A percentile compares a stretch with the other conserved stretches of the same genome.
Conservation (phyloP, 2,888 invertebrate genomes). For the Willowsia nigromaculata region DNA sequence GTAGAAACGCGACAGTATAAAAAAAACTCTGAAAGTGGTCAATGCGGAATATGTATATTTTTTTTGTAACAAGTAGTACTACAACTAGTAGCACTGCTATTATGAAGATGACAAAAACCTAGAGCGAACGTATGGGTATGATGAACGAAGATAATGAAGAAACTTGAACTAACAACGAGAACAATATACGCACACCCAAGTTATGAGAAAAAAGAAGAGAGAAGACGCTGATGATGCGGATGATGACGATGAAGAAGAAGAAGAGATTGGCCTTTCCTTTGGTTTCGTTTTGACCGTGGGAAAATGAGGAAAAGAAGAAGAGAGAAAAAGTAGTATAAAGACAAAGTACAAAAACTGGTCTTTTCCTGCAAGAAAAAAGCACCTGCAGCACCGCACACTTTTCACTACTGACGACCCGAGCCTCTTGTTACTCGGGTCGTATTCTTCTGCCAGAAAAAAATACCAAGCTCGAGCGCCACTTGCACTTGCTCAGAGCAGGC, state of each 20-base stretch:
- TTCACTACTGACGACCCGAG: slow-evolving; percentile 74
- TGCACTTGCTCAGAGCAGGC: slow-evolving; percentile 73
- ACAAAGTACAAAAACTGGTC: slow-evolving; percentile 71
- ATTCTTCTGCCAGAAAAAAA: slow-evolving; percentile 49
- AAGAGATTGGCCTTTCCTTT: neutral
- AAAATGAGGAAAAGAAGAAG: slow-evolving; percentile 72
- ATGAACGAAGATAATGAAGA: neutral
- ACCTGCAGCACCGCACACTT: slow-evolving; percentile 75
- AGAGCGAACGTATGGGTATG: neutral
- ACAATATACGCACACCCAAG: slow-evolving; percentile 4
- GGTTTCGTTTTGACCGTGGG: slow-evolving; percentile 57
- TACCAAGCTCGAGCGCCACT: slow-evolving; percentile 24
- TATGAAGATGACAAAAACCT: neutral
- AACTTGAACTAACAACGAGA: slow-evolving; percentile 9
- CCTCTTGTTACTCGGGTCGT: slow-evolving; percentile 66
- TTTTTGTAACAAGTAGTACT: neutral
- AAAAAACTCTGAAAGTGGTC: neutral
- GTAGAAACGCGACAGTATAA: neutral
- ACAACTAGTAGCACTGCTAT: neutral
- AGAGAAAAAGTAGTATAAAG: slow-evolving; percentile 70
- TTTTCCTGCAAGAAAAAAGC: slow-evolving; percentile 69
- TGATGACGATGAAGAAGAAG: neutral
- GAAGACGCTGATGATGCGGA: neutral
- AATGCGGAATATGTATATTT: neutral
- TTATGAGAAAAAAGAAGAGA: neutral